phyloP scores from a whole-genome alignment of 2,888 invertebrate species.

The Dione vanillae region DNA sequence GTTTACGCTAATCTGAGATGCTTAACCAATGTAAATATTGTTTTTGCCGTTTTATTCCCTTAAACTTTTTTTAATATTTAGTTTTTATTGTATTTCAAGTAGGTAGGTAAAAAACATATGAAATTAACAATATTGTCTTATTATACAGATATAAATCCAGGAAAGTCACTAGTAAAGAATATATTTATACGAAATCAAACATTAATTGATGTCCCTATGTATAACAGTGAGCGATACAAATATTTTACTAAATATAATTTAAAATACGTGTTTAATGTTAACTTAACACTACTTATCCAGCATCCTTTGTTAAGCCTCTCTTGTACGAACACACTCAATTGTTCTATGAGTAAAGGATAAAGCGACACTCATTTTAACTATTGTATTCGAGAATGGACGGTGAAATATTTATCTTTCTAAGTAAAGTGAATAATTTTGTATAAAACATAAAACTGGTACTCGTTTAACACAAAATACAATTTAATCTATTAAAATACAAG shows the following conservation, averaged over 20 bases:
- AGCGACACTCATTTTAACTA: slow-evolving; percentile 43
- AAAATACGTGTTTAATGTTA: slow-evolving; percentile 37
- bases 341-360: slow-evolving; percentile 42
- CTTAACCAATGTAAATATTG: no score
- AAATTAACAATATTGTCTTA: no score
- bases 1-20: no score
- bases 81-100: no score
- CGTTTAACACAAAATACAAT: slow-evolving; percentile 27
- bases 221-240: neutral
- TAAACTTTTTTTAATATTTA: no score
- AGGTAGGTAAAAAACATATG: no score
- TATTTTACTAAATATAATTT: slow-evolving; percentile 4
- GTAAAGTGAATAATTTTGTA: slow-evolving; percentile 43
- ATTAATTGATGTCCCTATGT: neutral
- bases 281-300: slow-evolving; percentile 38
- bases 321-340: slow-evolving; percentile 45
- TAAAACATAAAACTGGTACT: slow-evolving; percentile 36
- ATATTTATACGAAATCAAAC: neutral
- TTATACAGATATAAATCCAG: no score
- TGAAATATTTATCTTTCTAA: slow-evolving; percentile 44
- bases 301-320: slow-evolving; percentile 47
- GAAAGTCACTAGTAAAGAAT: no score
- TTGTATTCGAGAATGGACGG: slow-evolving; percentile 38
- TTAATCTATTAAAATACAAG: neutral
- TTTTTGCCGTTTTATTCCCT: no score